Base-by-base conservation (phyloP, 1,140 invertebrate species). In the Whitmania pigra region DNA sequence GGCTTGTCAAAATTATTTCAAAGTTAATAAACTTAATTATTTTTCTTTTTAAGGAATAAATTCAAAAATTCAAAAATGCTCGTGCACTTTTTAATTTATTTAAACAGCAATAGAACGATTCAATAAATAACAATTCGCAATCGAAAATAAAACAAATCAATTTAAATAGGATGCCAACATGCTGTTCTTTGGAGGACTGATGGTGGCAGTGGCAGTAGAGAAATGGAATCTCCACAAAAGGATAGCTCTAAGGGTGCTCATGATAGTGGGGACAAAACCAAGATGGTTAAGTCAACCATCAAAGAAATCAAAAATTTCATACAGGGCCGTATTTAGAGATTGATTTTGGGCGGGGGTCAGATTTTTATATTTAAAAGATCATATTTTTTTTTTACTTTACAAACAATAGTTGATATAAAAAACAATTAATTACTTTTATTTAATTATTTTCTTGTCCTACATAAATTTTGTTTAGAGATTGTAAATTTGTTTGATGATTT, bases 171-270 rank as follows among this genome's bases (percentile, higher is more conserved):
- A 80, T 53, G 78, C 76, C 3, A 90, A 91, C 77, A 89, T 93
- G 85, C 88, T 94, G 85, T 94, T 87, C 76, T 75, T 87, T n/a
- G 85, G 85, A 11, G 84, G 85, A 17, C 76, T 94, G 67, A 87
- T 93, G 75, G 87, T 93, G 43, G 92, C 92, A 0, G 86, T 92
- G 15, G 90, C 90, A 0, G 88, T 94, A 0, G 91, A 94, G 82
- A 87, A 92, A 77, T 89, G 88, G 75, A 88, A 90, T 78, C 82
- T 95, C 13, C 92, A 94, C 76, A 88, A 88, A 76, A 85, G 92
- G 73, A 87, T 94, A 2, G 92, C 92, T 0, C 81, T 95, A 25
- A 85, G 86, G 75, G 88, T 91, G 7, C 88, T 94, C 68, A 86
- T 88, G 72, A 79, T 88, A 18, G 86, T 93, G 49, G 92, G 92